Base-by-base conservation (phyloP, 2,797 vertebrate species). In the Thamnophis elegans region DNA sequence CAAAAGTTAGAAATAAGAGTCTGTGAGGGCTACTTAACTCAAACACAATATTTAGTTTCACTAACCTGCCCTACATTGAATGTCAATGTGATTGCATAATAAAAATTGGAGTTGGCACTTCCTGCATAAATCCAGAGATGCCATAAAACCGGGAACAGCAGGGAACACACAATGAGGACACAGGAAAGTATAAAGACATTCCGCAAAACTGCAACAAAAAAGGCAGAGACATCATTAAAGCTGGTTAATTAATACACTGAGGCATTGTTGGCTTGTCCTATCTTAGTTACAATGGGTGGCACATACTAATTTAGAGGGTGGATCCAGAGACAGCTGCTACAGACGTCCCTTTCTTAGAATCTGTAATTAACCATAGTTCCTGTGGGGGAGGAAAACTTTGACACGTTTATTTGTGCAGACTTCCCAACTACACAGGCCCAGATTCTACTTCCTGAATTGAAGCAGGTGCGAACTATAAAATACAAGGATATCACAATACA, bases 61-160 rank as follows among this genome's bases (percentile, higher is more conserved):
- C 98, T 95, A 91, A 99, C 99, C 99, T 99, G 99, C 5, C 99
- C 99, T 89, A 99, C 96, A 12, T 99, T 99, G 97, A 99, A 99
- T 86, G 99, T 98, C 96, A 99, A 96, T 0, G 99, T 99, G 96
- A 99, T 99, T 97, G 99, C 99, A 54, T 99, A 99, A 97, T 99
- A 99, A 98, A 99, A 99, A 97, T 99, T 99, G 93, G 99, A 99
- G 97, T 99, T 99, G 97, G 99, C 99, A 95, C 99, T 99, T 96
- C 99, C 99, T 5, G 99, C 98, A 11, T 99, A 99, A 97, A 99
- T 99, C 99, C 99, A 99, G 4, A 99, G 98, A 96, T 99, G 99
- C 99, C 99, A 99, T 86, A 99, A 98, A 9, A 99, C 99, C 0
- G 99, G 99, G 92, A 99, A 99, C 36, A 99, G 98, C 85, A 99